These are phyloP conservation scores for Lomographa bimaculata DNA, from an alignment of 2,888 invertebrate species.

Conservation along the genomic window DNA sequence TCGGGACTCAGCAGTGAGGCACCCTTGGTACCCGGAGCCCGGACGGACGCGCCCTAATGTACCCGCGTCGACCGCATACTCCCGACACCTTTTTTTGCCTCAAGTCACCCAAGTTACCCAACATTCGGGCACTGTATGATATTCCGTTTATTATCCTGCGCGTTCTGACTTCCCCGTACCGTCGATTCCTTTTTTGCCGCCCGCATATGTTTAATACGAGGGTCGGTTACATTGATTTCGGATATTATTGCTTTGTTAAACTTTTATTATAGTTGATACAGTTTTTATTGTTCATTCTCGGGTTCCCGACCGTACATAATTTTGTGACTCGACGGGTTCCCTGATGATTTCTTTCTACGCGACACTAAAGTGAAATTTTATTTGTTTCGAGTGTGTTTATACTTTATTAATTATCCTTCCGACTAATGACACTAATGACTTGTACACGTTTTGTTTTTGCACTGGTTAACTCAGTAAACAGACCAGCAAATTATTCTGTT, in stretches of 20 bases:
- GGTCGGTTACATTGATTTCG: constrained; percentile 53
- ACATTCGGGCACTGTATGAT: constrained; percentile 58
- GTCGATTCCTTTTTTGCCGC: constrained; percentile 59
- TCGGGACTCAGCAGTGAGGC: constrained; percentile 41
- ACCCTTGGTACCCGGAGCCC: constrained; percentile 39
- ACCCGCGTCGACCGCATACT: constrained; percentile 24
- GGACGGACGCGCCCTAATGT: constrained; percentile 42
- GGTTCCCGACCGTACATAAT: constrained; percentile 8
- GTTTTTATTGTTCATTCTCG: constrained; percentile 6
- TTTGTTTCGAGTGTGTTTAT: constrained; percentile 20
- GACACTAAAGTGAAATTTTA: constrained; percentile 24
- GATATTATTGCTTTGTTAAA: constrained; percentile 48
- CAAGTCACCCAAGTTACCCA: constrained; percentile 30
- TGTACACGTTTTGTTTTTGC: constrained; percentile 6
- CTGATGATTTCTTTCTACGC: constrained; percentile 2
- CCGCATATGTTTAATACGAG: constrained; percentile 65
- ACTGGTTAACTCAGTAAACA: constrained; percentile 27
- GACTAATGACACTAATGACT: too few species aligned
- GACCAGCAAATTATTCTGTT: constrained; percentile 29
- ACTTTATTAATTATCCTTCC: constrained; percentile 27
- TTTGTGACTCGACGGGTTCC: constrained; percentile 5
- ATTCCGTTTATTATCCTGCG: constrained; percentile 59
- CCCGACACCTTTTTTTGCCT: constrained; percentile 50
- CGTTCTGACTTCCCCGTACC: constrained; percentile 42
- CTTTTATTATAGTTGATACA: constrained; percentile 35